These are phyloP conservation scores for Beris morrisii DNA, from an alignment of 2,888 invertebrate genomes.

Conservation along the genomic window DNA sequence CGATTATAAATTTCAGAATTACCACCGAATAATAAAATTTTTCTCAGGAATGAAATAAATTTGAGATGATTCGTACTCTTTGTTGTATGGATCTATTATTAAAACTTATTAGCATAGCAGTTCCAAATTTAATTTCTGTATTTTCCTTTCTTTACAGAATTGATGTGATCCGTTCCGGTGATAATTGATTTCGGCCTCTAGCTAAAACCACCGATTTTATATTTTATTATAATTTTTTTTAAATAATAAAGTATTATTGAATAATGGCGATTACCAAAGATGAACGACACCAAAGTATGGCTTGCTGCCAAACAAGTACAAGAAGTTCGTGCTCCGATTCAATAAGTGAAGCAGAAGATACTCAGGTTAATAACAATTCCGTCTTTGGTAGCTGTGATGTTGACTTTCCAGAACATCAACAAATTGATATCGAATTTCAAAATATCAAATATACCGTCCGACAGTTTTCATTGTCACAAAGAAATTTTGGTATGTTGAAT, in stretches of 20 bases:
- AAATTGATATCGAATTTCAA: conserved; percentile 69
- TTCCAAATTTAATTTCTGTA: no score
- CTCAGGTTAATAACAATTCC: conserved; percentile 44
- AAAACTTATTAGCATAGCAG: no score
- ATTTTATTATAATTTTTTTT: no score
- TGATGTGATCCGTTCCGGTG: no score
- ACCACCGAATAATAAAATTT: no score
- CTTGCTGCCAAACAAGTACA: conserved; percentile 47
- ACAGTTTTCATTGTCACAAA: conserved; percentile 60
- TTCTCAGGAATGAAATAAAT: no score
- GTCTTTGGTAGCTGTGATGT: conserved; percentile 42
- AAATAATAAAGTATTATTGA: not conserved
- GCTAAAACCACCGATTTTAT: no score
- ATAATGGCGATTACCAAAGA: conserved; percentile 26
- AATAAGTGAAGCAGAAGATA: conserved; percentile 43
- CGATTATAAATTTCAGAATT: no score
- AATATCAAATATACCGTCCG: conserved; percentile 67
- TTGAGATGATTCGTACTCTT: no score
- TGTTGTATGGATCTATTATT: no score
- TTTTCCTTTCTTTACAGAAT: no score
- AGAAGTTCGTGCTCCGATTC: conserved; percentile 47
- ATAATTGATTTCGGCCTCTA: no score
- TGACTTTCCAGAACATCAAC: conserved; percentile 57
- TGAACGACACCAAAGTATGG: conserved; percentile 41
- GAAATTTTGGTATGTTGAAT: conserved; percentile 63